Conservation (phyloP, 2,113 vertebrate genomes). For the Apodemus sylvaticus region DNA sequence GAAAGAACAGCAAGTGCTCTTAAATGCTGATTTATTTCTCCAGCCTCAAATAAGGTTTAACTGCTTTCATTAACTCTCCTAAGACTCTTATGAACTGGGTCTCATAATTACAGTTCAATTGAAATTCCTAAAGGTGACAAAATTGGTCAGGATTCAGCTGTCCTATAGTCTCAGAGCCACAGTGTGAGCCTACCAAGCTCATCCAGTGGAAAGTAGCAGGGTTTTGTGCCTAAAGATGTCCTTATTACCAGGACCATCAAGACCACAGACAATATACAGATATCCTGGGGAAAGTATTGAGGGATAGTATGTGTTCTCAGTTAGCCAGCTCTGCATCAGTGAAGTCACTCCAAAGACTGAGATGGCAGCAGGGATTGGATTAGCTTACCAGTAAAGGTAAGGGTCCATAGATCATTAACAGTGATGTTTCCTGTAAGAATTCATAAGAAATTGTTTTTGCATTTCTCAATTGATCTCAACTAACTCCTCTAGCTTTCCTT, state of each 20-base stretch:
- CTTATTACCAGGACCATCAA: background rate
- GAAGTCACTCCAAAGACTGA: background rate
- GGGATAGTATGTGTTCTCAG: background rate
- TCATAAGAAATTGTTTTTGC: constrained; percentile 62
- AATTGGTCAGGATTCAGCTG: background rate
- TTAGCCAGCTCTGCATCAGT: background rate
- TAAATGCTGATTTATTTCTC: no score
- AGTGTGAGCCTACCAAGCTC: background rate
- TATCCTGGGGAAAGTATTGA: background rate
- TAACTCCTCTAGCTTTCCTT: constrained; percentile 63
- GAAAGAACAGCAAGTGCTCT: background rate
- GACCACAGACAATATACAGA: background rate
- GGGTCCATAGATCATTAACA: constrained; percentile 32
- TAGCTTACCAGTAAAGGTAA: background rate
- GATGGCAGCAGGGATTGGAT: background rate
- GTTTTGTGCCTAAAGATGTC: background rate
- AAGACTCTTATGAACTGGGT: background rate
- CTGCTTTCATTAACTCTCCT: background rate
- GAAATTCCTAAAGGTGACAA: background rate
- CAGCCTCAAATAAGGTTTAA: background rate
- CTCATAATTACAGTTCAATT: background rate
- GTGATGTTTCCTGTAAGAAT: constrained; percentile 52
- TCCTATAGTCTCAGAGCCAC: background rate
- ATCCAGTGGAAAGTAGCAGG: background rate
- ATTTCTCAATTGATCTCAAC: constrained; percentile 60